Evolutionary conservation across 2,888 invertebrate genomes (phyloP), one percentile per base, ranked within the genome.

Genomic region (Drosophila subquinaria): DNA sequence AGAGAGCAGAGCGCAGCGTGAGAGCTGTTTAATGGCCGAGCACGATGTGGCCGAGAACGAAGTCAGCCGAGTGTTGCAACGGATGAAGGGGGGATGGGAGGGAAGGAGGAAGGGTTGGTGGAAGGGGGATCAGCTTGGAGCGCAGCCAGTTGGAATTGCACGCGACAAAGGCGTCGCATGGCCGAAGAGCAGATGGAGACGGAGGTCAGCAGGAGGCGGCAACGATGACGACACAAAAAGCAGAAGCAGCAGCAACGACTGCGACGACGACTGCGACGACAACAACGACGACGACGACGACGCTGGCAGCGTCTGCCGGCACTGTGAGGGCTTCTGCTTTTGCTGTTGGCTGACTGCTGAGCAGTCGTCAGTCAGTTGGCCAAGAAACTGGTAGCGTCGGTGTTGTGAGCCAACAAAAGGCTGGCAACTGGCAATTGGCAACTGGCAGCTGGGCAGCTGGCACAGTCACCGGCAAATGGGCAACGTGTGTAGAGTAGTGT

Each of bases 291-390:
- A 50, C 76, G 36, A 69, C 70, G 61, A 74, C 73, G 72, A 61
- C 79, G 70, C 70, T 63, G 69, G 51, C 72, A 62, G 56, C 70
- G 62, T 20, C 76, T 71, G 87, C 81, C 75, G 82, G 72, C 51
- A 36, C 76, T 84, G 89, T 84, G 89, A 79, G 88, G 88, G 89
- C 89, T 88, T 77, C 82, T 83, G 89, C 78, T 72, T 69, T 76
- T 68, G 88, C 84, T 86, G 84, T 76, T 88, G 86, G 88, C 90
- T 86, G 89, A 85, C 88, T 81, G 78, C 88, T 57, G 89, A 89
- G 90, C 91, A 91, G 91, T 91, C 91, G 91, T 91, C 91, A 87
- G 87, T 87, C 89, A 91, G 91, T 91, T 91, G 91, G 91, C 91
- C 90, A 91, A 91, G 89, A 91, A 91, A 90, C 89, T 87, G 88